Base-by-base conservation (phyloP, 2,888 invertebrate genomes). In the Anoncus sp. region DNA sequence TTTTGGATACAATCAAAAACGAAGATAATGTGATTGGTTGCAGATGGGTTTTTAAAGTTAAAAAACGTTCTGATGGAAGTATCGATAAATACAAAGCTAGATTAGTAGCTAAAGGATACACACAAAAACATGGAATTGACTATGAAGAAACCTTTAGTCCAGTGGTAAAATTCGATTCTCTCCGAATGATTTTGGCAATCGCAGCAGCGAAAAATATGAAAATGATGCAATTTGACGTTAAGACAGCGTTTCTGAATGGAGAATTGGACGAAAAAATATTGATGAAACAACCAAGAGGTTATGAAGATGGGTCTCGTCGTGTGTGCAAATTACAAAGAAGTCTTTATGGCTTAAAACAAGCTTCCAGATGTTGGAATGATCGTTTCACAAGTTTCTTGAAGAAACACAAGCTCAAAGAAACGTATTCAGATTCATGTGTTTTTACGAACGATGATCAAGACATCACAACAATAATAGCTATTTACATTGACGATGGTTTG, bases 341-440 rank as follows among this genome's bases (percentile, higher is more conserved):
- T 7, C 49, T 90, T 18, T 90, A 90, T 79, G 89, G 88, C 14
- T 81, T 90, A 0, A 88, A 88, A 51, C 88, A 89, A 78, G 83
- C 86, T 24, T 83, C 87, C n/a, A 74, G 87, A 62, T 84, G 83
- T 38, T 90, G 89, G 87, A 84, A 88, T 70, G 74, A 82, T 49
- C 60, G 75, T 10, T 83, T 88, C 47, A 69, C 57, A 10, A 38
- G 70, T 14, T 85, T 84, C 65, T 35, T 87, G 22, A 45, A 65
- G 10, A 83, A 79, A 22, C 70, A 79, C 22, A 82, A 82, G 7
- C 81, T 88, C 16, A 76, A 81, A 60, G 75, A 78, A n/a, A 86
- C 82, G 55, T 59, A 81, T 24, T 40, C 75, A 6, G 70, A 70
- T 49, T 59, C 75, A 14, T 70, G 75, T 65, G 66, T 88, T n/a